Base-by-base conservation (phyloP, 2,113 vertebrate species). In the Phainopepla nitens region DNA sequence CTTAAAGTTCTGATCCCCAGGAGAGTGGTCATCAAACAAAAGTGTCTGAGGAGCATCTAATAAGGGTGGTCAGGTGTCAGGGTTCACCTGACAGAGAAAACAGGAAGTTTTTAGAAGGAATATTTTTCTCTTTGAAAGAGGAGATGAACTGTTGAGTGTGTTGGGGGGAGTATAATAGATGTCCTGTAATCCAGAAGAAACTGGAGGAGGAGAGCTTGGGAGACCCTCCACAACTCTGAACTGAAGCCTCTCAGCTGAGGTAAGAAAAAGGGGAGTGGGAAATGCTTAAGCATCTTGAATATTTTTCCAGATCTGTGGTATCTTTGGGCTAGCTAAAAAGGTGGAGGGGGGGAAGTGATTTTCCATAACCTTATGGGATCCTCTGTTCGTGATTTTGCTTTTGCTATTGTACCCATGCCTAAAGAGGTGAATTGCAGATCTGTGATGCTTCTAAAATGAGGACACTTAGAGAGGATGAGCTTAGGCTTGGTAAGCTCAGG, bases 321-420 rank as follows among this genome's bases (percentile, higher is more conserved):
- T 57, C 31, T 76, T 60, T 49, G 25, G 19, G 4, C 15, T 73
- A 83, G 15, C 28, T 83, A 42, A 76, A 76, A 33, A 27, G 10
- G 24, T 2, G 0, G 15, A 20, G 18, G 15, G 1, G 1, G 2
- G 4, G 10, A 41, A 36, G 7, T 19, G 3, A 8, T 28, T 82
- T 93, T 93, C 60, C 31, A 56, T 57, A 64, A 45, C 12, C 3
- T 7, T 80, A 16, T 44, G 24, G 53, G 68, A 53, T 50, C 11
- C 5, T 13, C 0, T 44, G 21, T 41, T 45, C 70, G 50, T 75
- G 61, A 14, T 82, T 87, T 78, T 89, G 18, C 42, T 79, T 68
- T 1, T 2, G 44, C 35, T 68, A 1, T 50, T 76, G 29, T 12
- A 56, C 36, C 23, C 2, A 1, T 6, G 10, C n/a, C 62, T 77